Conservation (phyloP, 2,888 invertebrate species). For the Tetragonisca angustula region DNA sequence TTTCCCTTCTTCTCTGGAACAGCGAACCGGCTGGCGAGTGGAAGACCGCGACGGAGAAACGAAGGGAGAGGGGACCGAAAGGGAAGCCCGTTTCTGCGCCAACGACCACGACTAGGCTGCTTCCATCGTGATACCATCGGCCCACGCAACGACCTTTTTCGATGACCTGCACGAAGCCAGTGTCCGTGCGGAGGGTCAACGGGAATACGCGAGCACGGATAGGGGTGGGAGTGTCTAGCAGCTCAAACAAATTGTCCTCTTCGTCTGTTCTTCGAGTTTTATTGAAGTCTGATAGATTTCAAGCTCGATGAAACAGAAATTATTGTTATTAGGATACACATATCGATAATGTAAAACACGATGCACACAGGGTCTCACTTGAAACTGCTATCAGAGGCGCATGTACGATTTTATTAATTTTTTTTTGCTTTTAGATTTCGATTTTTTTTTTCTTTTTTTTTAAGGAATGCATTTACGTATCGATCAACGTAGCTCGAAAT, state of each 20-base stretch:
- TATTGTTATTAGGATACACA: too few relatives aligned
- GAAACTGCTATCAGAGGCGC: too few relatives aligned
- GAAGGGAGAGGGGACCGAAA: too few relatives aligned
- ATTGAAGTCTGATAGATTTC: neutral
- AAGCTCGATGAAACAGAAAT: too few relatives aligned
- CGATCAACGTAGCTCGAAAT: too few relatives aligned
- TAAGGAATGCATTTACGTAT: too few relatives aligned
- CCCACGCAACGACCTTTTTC: conserved; percentile 38
- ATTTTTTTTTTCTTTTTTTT: too few relatives aligned
- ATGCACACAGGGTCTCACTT: too few relatives aligned
- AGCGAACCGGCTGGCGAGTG: neutral
- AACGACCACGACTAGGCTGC: conserved; percentile 21
- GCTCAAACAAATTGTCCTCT: conserved; percentile 4
- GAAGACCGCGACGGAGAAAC: neutral
- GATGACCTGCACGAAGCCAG: conserved; percentile 28
- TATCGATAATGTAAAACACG: too few relatives aligned
- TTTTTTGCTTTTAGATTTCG: too few relatives aligned
- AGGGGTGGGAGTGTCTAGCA: conserved; percentile 30
- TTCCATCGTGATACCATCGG: conserved; percentile 29
- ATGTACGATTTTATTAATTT: too few relatives aligned
- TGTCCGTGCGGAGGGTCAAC: conserved; percentile 1
- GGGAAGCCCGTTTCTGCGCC: conserved; percentile 26
- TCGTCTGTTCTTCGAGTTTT: neutral
- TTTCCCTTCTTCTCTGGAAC: conserved; percentile 21
- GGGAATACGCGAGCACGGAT: conserved; percentile 32